phyloP scores from a whole-genome alignment of 2,888 invertebrate genomes.

The Drosophila birchii region DNA sequence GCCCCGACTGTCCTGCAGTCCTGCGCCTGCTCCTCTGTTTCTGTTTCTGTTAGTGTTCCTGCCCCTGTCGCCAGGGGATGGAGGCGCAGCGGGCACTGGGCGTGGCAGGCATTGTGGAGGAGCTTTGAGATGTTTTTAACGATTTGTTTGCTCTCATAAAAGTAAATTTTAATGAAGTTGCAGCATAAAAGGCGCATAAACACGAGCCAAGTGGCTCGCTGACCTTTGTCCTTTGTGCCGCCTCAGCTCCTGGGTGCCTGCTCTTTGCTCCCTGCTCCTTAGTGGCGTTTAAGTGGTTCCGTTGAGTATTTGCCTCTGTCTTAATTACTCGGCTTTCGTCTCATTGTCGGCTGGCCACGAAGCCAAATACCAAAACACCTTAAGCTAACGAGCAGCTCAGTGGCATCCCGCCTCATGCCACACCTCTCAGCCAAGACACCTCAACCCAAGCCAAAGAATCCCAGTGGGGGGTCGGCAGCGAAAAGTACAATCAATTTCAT shows the following conservation, averaged over 20 bases:
- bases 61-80: neutral
- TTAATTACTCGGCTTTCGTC: slow-evolving; percentile 48
- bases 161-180: slow-evolving; percentile 73
- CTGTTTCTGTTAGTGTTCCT: slow-evolving; percentile 15
- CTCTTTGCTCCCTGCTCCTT: slow-evolving; percentile 8
- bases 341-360: slow-evolving; percentile 48
- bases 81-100: slow-evolving; percentile 13
- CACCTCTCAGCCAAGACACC: neutral
- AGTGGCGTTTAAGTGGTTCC: slow-evolving; percentile 20
- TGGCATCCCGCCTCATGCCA: neutral
- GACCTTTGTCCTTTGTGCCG: slow-evolving; percentile 42
- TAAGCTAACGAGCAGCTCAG: slow-evolving; percentile 48
- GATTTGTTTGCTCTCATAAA: slow-evolving; percentile 59
- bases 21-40: slow-evolving; percentile 1
- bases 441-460: neutral
- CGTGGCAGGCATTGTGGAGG: slow-evolving; percentile 33
- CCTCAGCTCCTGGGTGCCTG: neutral
- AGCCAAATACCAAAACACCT: slow-evolving; percentile 56
- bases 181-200: slow-evolving; percentile 65
- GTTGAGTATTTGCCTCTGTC: slow-evolving; percentile 45
- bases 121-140: slow-evolving; percentile 58
- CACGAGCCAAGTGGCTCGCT: slow-evolving; percentile 43
- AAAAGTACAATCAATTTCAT: slow-evolving; percentile 63
- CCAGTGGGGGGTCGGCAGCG: slow-evolving; percentile 25
- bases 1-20: slow-evolving; percentile 9